Evolutionary conservation across 2,888 invertebrate genomes (phyloP).

Genomic region (Philereme vetulata): DNA sequence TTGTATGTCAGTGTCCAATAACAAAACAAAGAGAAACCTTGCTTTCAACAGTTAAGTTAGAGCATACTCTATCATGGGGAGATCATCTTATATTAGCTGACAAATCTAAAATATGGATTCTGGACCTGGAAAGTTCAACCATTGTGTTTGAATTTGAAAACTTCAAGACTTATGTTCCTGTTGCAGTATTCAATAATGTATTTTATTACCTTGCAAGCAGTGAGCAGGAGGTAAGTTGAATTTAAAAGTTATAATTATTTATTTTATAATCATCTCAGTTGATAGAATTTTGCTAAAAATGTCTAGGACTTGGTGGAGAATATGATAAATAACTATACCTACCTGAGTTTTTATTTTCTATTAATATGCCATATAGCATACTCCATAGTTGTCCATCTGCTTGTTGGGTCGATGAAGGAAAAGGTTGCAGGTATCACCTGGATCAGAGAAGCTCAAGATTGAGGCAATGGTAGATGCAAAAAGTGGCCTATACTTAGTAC

Average conservation of each 20-base stretch:
- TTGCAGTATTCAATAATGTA: conserved; percentile 52
- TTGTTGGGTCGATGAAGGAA: no score
- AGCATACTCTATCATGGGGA: conserved; percentile 57
- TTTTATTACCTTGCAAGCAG: conserved; percentile 65
- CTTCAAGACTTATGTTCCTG: conserved; percentile 50
- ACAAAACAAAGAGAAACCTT: conserved; percentile 58
- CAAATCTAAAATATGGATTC: conserved; percentile 60
- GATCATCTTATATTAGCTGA: conserved; percentile 53
- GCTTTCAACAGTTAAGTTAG: conserved; percentile 40
- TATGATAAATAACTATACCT: no score
- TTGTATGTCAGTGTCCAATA: conserved; percentile 57
- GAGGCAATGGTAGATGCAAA: no score
- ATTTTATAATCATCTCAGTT: no score
- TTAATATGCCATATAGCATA: no score
- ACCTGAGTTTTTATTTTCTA: no score
- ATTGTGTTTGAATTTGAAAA: conserved; percentile 56
- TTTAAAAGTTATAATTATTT: neutral
- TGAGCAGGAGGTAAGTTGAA: conserved; percentile 55
- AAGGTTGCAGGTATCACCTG: no score
- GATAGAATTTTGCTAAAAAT: no score
- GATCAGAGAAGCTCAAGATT: no score
- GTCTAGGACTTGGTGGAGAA: no score
- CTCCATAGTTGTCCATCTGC: no score
- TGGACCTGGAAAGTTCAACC: conserved; percentile 54
- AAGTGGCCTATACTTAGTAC: no score